Conservation (phyloP, 2,113 vertebrate genomes). For the Eidolon helvum region DNA sequence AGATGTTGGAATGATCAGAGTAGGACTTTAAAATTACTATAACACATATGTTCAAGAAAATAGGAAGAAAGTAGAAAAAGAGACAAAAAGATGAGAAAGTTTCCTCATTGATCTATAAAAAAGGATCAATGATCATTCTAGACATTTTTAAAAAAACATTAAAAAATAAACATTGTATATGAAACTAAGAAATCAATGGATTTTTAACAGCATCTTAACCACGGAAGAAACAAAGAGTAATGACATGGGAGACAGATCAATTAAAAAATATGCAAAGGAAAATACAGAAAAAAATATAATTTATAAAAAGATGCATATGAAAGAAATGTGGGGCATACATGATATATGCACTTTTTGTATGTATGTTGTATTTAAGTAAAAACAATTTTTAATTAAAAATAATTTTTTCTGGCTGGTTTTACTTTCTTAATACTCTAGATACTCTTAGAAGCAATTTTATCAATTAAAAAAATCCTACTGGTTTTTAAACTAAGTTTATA, state of each 20-base stretch:
- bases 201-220: not conserved
- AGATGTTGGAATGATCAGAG: not conserved
- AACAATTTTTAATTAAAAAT: not conserved
- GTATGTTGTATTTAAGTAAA: not conserved
- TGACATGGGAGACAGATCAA: not conserved
- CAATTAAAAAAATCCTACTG: not conserved
- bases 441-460: not conserved
- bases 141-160: not conserved
- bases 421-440: not conserved
- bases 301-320: not conserved
- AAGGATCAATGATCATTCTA: not conserved
- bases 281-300: not conserved
- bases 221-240: not conserved
- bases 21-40: not conserved
- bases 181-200: not conserved
- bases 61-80: not conserved
- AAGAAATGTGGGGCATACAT: not conserved
- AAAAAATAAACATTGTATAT: not conserved
- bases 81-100: not conserved
- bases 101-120: not conserved
- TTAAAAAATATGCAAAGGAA: not conserved
- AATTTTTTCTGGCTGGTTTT: not conserved
- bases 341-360: not conserved
- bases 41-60: not conserved
- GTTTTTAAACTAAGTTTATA: not conserved